Percentiles rank a stretch among this genome's conserved stretches.
These are phyloP conservation scores for Elmis aenea DNA, from an alignment of 2,888 invertebrate species.

Conservation along the genomic window DNA sequence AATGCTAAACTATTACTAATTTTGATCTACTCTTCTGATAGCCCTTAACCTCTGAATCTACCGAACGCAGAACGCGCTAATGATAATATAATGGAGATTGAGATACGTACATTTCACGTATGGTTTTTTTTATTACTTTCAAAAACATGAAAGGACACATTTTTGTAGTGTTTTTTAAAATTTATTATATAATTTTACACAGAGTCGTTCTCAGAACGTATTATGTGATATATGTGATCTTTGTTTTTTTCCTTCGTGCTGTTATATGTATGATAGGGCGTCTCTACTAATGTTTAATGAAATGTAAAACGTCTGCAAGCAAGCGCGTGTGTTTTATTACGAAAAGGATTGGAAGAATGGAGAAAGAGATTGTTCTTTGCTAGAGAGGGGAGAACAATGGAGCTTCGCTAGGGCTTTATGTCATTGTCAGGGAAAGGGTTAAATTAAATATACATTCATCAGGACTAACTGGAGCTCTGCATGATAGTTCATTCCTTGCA, in stretches of 20 bases:
- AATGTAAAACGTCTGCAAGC: slow-evolving; percentile 39
- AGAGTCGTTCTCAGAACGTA: too few species aligned
- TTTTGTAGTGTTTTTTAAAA: too few species aligned
- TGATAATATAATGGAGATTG: too few species aligned
- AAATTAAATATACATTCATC: slow-evolving; percentile 17
- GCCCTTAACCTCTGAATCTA: too few species aligned
- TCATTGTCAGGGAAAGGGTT: slow-evolving; percentile 28
- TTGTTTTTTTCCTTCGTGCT: slow-evolving; percentile 17
- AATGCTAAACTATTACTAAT: too few species aligned
- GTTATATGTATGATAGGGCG: slow-evolving; percentile 25
- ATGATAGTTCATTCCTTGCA: too few species aligned
- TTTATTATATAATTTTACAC: too few species aligned
- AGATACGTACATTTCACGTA: slow-evolving; percentile 31
- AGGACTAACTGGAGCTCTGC: neutral
- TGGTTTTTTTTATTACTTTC: slow-evolving; percentile 38
- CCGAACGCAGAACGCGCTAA: too few species aligned
- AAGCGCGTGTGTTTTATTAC: slow-evolving; percentile 39
- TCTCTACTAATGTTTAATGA: slow-evolving; percentile 36
- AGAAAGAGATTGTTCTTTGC: slow-evolving; percentile 35
- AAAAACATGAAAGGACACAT: too few species aligned
- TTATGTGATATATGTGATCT: too few species aligned
- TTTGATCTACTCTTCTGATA: too few species aligned
- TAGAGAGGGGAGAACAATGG: slow-evolving; percentile 32
- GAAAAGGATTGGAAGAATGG: slow-evolving; percentile 37
- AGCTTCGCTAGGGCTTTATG: slow-evolving; percentile 31